phyloP scores from a whole-genome alignment of 2,888 invertebrate genomes.

The Deilephila porcellus region DNA sequence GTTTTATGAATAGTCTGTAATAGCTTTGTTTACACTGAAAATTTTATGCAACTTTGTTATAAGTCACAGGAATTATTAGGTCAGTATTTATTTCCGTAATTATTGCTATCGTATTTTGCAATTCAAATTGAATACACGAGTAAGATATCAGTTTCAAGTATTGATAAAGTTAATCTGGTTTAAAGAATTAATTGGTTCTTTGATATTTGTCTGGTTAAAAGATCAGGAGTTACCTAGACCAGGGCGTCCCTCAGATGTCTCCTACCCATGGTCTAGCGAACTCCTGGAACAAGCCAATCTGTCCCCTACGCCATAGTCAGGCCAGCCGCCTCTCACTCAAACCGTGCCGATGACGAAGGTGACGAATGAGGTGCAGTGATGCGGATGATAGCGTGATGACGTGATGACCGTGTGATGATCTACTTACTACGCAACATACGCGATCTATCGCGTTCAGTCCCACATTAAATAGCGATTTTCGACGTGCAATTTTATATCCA shows the following conservation, averaged over 20 bases:
- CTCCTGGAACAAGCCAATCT: not conserved
- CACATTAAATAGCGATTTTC: constrained; percentile 47
- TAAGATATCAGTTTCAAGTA: too few species aligned
- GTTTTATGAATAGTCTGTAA: not conserved
- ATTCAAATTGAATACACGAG: too few species aligned
- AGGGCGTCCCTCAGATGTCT: not conserved
- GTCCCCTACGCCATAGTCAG: constrained; percentile 44
- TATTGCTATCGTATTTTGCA: too few species aligned
- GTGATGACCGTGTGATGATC: constrained; percentile 53
- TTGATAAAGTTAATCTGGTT: too few species aligned
- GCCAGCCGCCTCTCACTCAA: constrained; percentile 77
- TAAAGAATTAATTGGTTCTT: too few species aligned
- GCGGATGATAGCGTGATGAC: constrained; percentile 76
- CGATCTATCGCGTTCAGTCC: constrained; percentile 67
- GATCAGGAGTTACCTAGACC: not conserved
- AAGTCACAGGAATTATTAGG: too few species aligned
- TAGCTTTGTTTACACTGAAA: not conserved
- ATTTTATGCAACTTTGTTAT: too few species aligned
- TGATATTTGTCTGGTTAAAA: not conserved
- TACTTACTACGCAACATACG: constrained; percentile 71
- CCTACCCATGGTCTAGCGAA: not conserved
- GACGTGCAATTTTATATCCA: constrained; percentile 36
- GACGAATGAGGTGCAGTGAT: constrained; percentile 78
- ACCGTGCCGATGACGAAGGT: constrained; percentile 77
- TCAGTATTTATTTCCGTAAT: too few species aligned